Conservation (phyloP, 2,888 invertebrate genomes). For the Heteromurus nitidus region DNA sequence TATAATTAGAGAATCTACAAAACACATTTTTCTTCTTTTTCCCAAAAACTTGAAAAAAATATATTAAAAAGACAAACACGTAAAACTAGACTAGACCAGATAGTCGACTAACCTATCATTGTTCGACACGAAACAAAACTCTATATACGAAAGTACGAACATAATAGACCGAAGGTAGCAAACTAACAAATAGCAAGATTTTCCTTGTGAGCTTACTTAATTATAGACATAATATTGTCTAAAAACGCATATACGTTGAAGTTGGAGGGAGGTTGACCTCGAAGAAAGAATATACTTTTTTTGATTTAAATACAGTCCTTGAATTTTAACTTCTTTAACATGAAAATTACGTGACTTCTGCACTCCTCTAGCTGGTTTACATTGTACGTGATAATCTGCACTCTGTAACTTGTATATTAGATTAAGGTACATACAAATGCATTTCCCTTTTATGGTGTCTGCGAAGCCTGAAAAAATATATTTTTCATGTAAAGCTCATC, state of each 20-base stretch:
- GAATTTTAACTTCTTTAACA: slow-evolving; percentile 25
- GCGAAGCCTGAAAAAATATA: neutral
- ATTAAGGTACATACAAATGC: neutral
- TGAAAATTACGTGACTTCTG: slow-evolving; percentile 50
- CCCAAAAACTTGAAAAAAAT: neutral
- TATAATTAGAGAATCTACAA: slow-evolving; percentile 40
- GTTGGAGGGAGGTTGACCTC: slow-evolving; percentile 50
- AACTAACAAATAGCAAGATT: neutral
- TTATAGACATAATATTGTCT: slow-evolving; percentile 9
- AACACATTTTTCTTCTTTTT: neutral
- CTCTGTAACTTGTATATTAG: no score
- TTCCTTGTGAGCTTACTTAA: slow-evolving; percentile 50
- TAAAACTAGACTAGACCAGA: no score
- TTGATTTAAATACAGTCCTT: slow-evolving; percentile 33
- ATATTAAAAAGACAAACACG: no score
- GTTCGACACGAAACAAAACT: no score
- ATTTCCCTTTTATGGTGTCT: neutral
- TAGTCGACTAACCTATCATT: no score
- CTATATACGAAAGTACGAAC: no score
- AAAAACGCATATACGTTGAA: neutral
- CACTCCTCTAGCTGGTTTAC: neutral
- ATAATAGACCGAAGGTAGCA: neutral
- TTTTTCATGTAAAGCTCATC: slow-evolving; percentile 7
- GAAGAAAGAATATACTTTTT: slow-evolving; percentile 29
- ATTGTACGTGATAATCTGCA: no score